These are phyloP conservation scores for Augochlora pura DNA, from an alignment of 1,140 invertebrate genomes.

Conservation along the genomic window DNA sequence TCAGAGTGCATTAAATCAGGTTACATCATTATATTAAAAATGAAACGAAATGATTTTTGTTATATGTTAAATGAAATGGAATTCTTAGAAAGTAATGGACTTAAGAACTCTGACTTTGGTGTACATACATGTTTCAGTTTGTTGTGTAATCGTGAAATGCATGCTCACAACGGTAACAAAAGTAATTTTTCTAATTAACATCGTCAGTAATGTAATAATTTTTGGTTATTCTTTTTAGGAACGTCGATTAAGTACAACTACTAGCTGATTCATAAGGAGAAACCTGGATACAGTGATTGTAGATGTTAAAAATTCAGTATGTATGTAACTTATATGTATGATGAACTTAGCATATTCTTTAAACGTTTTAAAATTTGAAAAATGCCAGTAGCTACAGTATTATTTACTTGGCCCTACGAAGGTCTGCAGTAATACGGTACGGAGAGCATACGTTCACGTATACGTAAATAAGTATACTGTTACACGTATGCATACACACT, in stretches of 20 bases:
- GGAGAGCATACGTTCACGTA: slow-evolving; percentile 10
- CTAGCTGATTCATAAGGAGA: neutral
- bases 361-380: slow-evolving; percentile 46
- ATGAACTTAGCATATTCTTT: slow-evolving; percentile 49
- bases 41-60: too few relatives aligned
- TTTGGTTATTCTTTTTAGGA: slow-evolving; percentile 67
- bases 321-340: slow-evolving; percentile 56
- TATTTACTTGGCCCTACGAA: slow-evolving; percentile 47
- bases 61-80: too few relatives aligned
- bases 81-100: too few relatives aligned
- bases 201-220: neutral
- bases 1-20: too few relatives aligned
- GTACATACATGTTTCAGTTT: neutral
- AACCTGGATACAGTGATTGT: slow-evolving; percentile 21
- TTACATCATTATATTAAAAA: too few relatives aligned
- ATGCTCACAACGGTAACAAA: neutral
- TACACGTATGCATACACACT: slow-evolving; percentile 4
- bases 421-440: slow-evolving; percentile 32
- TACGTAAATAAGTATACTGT: slow-evolving; percentile 1
- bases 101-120: too few relatives aligned
- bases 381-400: slow-evolving; percentile 65
- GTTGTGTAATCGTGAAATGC: neutral
- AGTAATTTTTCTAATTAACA: neutral
- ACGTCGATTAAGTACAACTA: slow-evolving; percentile 64
- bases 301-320: slow-evolving; percentile 50